Evolutionary conservation across 2,888 invertebrate genomes (phyloP).

Genomic region (Zele albiditarsus): DNA sequence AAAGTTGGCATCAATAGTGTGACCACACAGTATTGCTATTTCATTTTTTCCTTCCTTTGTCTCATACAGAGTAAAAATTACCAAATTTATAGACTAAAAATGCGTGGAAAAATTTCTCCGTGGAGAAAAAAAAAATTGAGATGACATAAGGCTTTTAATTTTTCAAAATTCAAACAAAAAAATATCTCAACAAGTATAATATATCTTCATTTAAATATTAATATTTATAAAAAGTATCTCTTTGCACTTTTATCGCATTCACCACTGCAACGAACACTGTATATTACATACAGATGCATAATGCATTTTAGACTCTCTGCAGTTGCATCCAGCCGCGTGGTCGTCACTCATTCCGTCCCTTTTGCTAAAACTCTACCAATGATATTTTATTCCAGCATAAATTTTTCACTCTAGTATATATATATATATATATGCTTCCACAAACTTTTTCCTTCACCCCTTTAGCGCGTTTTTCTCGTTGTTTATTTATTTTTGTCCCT

Average conservation of each 20-base stretch:
- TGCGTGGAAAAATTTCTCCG: too few relatives aligned
- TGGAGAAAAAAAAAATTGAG: too few relatives aligned
- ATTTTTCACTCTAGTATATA: background rate
- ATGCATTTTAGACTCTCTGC: background rate
- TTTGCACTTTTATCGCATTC: background rate
- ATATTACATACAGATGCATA: background rate
- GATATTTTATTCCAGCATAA: constrained; percentile 2
- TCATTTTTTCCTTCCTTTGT: too few relatives aligned
- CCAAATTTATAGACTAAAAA: too few relatives aligned
- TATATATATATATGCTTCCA: background rate
- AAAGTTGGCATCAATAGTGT: too few relatives aligned
- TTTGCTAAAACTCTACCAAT: background rate
- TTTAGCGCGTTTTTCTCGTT: background rate
- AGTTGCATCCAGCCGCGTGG: background rate
- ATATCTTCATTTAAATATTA: background rate
- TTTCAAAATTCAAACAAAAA: background rate
- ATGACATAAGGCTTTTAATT: background rate
- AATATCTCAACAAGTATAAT: background rate
- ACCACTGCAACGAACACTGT: background rate
- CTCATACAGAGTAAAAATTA: too few relatives aligned
- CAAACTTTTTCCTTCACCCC: background rate
- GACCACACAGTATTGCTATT: too few relatives aligned
- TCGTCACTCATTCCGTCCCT: constrained; percentile 2
- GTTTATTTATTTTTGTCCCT: background rate
- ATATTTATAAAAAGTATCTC: background rate